phyloP scores from a whole-genome alignment of 2,888 invertebrate species.

The Tetanocera ferruginea region DNA sequence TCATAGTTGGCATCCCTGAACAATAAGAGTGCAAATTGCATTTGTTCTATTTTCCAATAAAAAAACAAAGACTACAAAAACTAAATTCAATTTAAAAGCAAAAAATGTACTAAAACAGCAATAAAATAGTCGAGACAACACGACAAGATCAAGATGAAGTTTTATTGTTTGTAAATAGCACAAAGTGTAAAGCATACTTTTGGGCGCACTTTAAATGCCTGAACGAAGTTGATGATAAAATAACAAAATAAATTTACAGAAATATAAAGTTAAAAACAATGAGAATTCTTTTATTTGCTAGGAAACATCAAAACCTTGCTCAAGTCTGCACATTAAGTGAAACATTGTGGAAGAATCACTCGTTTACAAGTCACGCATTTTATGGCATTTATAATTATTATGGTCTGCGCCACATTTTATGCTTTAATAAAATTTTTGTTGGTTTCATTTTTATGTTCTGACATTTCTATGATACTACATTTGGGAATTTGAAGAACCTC shows the following conservation, averaged over 20 bases:
- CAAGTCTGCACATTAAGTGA: neutral
- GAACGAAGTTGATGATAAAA: neutral
- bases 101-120: neutral
- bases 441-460: neutral
- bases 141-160: neutral
- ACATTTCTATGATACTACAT: neutral
- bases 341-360: neutral
- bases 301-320: neutral
- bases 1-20: neutral
- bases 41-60: neutral
- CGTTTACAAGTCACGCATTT: neutral
- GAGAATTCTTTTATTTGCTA: neutral
- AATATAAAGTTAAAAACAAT: neutral
- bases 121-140: neutral
- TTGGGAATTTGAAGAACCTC: conserved; percentile 22
- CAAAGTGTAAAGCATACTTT: neutral
- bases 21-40: neutral
- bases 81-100: neutral
- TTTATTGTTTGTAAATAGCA: neutral
- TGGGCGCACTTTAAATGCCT: neutral
- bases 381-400: conserved; percentile 1
- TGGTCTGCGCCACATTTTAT: neutral
- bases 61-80: neutral
- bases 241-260: no score
- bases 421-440: neutral